These are phyloP conservation scores for Onychomys leucogaster DNA, from an alignment of 2,797 vertebrate species.

Conservation along the genomic window DNA sequence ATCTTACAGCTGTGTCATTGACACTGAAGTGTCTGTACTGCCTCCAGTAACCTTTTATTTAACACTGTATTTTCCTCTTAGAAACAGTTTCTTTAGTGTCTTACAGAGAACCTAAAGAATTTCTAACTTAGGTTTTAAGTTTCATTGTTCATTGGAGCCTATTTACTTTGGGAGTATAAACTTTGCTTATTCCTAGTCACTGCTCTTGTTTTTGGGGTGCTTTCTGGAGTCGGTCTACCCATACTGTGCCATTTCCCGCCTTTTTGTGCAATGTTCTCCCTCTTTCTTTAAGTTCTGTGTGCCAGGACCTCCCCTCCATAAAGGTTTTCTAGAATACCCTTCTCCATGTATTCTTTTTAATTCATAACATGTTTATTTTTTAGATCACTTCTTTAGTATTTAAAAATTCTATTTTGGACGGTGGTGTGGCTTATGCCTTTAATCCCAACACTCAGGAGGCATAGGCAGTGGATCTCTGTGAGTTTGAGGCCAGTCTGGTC, in stretches of 20 bases:
- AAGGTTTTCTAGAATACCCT: too few relatives aligned
- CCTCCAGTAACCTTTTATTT: not conserved
- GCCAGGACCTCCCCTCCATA: too few relatives aligned
- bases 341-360: not conserved
- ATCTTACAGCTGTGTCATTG: not conserved
- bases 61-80: slow-evolving; percentile 12
- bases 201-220: not conserved
- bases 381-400: not conserved
- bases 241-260: too few relatives aligned
- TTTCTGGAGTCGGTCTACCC: not conserved
- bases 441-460: too few relatives aligned
- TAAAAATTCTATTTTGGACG: not conserved
- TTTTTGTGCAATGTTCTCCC: not conserved
- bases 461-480: too few relatives aligned
- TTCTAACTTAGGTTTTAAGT: slow-evolving; percentile 29
- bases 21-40: not conserved
- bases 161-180: not conserved
- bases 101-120: slow-evolving; percentile 31
- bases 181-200: not conserved
- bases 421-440: too few relatives aligned
- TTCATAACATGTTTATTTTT: slow-evolving; percentile 32
- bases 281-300: too few relatives aligned
- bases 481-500: too few relatives aligned
- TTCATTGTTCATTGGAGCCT: not conserved
- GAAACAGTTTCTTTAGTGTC: slow-evolving; percentile 23